These are phyloP conservation scores for Champsocephalus esox DNA, from an alignment of 2,797 vertebrate species.

Conservation along the genomic window DNA sequence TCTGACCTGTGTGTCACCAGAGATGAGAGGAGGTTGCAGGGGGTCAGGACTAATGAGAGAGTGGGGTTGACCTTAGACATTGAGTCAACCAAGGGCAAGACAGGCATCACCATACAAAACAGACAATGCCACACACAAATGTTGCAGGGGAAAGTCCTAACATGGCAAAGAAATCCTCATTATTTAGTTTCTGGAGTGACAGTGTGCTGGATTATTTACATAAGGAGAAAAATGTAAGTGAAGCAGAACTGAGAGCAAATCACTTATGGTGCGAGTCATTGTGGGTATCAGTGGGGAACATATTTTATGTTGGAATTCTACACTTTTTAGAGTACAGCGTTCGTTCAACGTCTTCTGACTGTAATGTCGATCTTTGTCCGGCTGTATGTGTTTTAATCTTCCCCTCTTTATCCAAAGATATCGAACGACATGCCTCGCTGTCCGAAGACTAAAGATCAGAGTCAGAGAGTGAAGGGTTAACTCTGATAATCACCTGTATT, in stretches of 20 bases:
- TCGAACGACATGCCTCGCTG: conserved; percentile 49
- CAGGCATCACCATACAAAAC: conserved; percentile 57
- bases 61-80: conserved; percentile 68
- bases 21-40: conserved; percentile 73
- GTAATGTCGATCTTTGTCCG: conserved; percentile 7
- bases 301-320: conserved; percentile 32
- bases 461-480: conserved; percentile 66
- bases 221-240: conserved; percentile 18
- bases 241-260: conserved; percentile 41
- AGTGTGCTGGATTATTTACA: conserved; percentile 13
- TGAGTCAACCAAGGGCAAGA: conserved; percentile 60
- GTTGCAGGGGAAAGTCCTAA: conserved; percentile 16
- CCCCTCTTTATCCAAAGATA: conserved; percentile 50
- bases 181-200: conserved; percentile 29
- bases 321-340: conserved; percentile 24
- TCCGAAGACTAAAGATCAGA: conserved; percentile 60
- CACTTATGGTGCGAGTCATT: conserved; percentile 27
- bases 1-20: conserved; percentile 66
- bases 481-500: conserved; percentile 79
- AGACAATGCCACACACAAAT: conserved; percentile 44
- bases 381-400: conserved; percentile 52
- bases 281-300: conserved; percentile 26
- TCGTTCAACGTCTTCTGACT: conserved; percentile 1
- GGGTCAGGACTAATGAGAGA: conserved; percentile 81
- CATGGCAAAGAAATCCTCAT: conserved; percentile 18